Conservation (phyloP, 1,140 invertebrate genomes). For the Drosophila ambigua region DNA sequence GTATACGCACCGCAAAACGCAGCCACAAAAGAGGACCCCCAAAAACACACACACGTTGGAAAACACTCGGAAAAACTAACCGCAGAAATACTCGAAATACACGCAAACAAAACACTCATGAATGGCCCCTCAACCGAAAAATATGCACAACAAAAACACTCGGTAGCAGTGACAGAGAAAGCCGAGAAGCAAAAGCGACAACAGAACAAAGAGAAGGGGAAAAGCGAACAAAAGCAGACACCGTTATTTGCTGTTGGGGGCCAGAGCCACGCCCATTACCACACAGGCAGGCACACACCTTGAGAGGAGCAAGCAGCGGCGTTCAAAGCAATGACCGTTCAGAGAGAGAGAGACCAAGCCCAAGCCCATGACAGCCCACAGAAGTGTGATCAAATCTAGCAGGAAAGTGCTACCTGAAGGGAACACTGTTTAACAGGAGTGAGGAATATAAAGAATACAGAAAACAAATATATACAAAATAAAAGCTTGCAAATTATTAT, state of each 20-base stretch:
- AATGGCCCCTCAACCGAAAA: conserved; percentile 68
- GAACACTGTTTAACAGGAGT: no score
- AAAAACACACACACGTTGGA: conserved; percentile 50
- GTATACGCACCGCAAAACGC: conserved; percentile 61
- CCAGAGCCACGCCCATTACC: conserved; percentile 39
- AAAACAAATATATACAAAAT: no score
- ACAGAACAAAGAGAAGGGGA: conserved; percentile 27
- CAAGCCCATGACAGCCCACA: not conserved
- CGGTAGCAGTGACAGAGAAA: conserved; percentile 30
- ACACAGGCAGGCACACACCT: conserved; percentile 17
- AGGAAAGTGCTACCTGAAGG: not conserved
- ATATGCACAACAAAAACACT: conserved; percentile 71
- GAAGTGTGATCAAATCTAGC: conserved; percentile 27
- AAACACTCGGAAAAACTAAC: conserved; percentile 61
- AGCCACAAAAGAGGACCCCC: conserved; percentile 47
- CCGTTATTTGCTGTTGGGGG: conserved; percentile 26
- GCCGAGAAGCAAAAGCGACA: conserved; percentile 4
- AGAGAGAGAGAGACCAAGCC: not conserved
- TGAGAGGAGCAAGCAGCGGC: conserved; percentile 6
- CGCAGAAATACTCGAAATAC: conserved; percentile 62
- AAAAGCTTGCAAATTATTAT: no score
- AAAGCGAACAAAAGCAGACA: conserved; percentile 28
- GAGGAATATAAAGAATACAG: no score
- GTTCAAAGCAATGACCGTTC: conserved; percentile 47
- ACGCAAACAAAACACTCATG: conserved; percentile 34